A percentile compares a stretch with the other conserved stretches of the same genome.
Evolutionary conservation across 2,888 invertebrate species (phyloP).

Genomic region (Eudemis profundana): DNA sequence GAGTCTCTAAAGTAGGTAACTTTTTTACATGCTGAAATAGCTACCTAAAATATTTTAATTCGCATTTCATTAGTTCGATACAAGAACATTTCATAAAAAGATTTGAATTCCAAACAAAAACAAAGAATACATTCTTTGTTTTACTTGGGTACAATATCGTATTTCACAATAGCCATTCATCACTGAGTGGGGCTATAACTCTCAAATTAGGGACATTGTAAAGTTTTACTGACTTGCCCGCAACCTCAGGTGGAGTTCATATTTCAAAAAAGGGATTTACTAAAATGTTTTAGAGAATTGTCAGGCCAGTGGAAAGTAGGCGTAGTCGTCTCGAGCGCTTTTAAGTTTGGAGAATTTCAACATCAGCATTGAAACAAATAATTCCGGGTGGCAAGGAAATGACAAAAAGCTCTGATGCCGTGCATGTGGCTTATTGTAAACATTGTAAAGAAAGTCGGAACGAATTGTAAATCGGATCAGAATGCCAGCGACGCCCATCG

Average conservation of each 20-base stretch:
- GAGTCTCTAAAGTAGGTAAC: no score
- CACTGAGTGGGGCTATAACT: constrained; percentile 65
- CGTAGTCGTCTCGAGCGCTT: not conserved
- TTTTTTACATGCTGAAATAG: no score
- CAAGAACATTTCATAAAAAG: constrained; percentile 26
- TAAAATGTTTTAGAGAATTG: constrained; percentile 31
- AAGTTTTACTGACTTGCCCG: constrained; percentile 73
- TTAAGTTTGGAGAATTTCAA: constrained; percentile 14
- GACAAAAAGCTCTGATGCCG: constrained; percentile 56
- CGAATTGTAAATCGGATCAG: constrained; percentile 81
- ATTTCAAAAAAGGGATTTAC: constrained; percentile 58
- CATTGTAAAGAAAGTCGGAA: constrained; percentile 76
- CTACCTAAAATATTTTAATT: no score
- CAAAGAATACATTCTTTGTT: constrained; percentile 40
- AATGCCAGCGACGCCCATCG: constrained; percentile 74
- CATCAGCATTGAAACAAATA: constrained; percentile 51
- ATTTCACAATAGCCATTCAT: constrained; percentile 74
- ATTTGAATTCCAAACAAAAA: constrained; percentile 26
- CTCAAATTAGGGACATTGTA: constrained; percentile 77
- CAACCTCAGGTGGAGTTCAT: constrained; percentile 61
- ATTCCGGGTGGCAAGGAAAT: constrained; percentile 61
- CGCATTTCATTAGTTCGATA: not conserved
- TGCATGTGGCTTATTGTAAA: constrained; percentile 63
- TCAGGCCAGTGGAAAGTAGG: constrained; percentile 11
- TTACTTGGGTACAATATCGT: constrained; percentile 56